A percentile compares a stretch with the other conserved stretches of the same genome.
These are phyloP conservation scores for Cryptocheilus praepositus DNA, from an alignment of 2,888 invertebrate genomes.

Conservation along the genomic window DNA sequence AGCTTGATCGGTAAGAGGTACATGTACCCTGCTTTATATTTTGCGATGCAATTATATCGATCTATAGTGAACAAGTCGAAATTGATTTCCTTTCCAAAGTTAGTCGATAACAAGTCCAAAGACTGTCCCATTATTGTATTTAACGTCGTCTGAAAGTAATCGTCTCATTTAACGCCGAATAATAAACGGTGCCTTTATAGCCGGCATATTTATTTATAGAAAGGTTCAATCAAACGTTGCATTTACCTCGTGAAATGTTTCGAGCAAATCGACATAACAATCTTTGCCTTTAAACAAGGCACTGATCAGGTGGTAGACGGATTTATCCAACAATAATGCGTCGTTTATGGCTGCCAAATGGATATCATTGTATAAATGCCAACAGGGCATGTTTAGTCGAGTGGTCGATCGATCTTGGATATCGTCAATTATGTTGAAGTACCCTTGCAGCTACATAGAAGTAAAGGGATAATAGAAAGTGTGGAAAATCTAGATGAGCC, in stretches of 20 bases:
- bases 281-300: constrained; percentile 85
- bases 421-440: constrained; percentile 91
- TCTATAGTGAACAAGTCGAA: constrained; percentile 88
- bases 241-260: constrained; percentile 81
- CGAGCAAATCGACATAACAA: constrained; percentile 86
- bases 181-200: no score
- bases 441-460: constrained; percentile 83
- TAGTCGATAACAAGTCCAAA: constrained; percentile 84
- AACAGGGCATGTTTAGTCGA: constrained; percentile 92
- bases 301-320: constrained; percentile 87
- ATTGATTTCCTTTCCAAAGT: constrained; percentile 79
- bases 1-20: constrained; percentile 93
- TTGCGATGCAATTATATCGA: constrained; percentile 90
- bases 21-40: constrained; percentile 95
- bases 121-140: constrained; percentile 90
- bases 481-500: no score
- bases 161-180: no score
- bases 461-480: no score
- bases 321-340: constrained; percentile 84
- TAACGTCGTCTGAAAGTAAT: constrained; percentile 75
- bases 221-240: no score
- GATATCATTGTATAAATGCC: constrained; percentile 87
- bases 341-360: constrained; percentile 91
- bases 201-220: no score
- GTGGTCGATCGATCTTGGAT: constrained; percentile 91